Evolutionary conservation across 2,113 vertebrate species (phyloP).

Genomic region (Tretioscincus oriximinensis): DNA sequence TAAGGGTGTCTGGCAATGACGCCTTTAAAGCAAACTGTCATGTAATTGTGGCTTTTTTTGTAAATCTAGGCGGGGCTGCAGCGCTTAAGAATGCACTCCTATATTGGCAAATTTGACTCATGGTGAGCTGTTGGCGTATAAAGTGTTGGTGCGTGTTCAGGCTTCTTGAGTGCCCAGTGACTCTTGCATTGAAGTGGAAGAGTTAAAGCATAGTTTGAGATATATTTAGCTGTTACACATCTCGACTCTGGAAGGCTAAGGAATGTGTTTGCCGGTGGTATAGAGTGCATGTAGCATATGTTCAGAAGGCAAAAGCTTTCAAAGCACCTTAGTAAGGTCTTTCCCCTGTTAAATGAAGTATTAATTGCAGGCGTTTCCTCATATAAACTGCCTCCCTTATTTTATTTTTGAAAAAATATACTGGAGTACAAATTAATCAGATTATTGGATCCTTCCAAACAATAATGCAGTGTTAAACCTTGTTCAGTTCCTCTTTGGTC

Average conservation of each 20-base stretch:
- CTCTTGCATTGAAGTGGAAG: neutral
- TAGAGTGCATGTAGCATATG: neutral
- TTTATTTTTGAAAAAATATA: too few species aligned
- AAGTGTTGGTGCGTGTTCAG: neutral
- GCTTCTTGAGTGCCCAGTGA: neutral
- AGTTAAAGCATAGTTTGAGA: neutral
- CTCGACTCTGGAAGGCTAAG: neutral
- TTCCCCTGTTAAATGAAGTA: neutral
- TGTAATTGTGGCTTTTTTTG: neutral
- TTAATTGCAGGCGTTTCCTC: neutral
- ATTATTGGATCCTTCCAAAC: too few species aligned
- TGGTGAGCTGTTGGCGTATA: neutral
- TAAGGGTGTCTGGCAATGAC: too few species aligned
- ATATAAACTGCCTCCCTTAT: too few species aligned
- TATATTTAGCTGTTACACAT: neutral
- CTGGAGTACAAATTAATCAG: too few species aligned
- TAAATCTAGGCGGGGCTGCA: neutral
- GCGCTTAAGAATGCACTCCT: neutral
- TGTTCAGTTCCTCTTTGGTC: too few species aligned
- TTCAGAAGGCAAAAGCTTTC: neutral
- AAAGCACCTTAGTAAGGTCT: neutral
- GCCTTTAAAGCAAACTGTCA: neutral
- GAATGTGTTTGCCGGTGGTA: neutral
- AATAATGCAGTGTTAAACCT: too few species aligned
- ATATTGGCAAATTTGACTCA: neutral